phyloP scores from a whole-genome alignment of 1,140 invertebrate genomes.

The Calliphora vicina region DNA sequence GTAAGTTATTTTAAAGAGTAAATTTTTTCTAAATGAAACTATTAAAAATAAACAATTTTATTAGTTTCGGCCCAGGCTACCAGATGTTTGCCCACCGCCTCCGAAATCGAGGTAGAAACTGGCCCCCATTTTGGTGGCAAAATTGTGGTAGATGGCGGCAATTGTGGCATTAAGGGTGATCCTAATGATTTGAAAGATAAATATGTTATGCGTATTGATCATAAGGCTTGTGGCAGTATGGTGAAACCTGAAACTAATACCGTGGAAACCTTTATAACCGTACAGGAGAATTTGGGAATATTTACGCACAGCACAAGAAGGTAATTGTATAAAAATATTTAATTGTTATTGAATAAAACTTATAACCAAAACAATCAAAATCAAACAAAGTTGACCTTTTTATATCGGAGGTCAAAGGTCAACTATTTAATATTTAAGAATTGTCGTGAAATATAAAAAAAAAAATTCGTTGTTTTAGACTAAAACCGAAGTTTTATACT shows the following conservation, averaged over 20 bases:
- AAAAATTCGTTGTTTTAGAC: too few relatives aligned
- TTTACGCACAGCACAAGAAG: slow-evolving; percentile 80
- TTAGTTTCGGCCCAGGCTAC: slow-evolving; percentile 80
- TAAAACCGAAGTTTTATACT: too few relatives aligned
- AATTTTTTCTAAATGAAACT: too few relatives aligned
- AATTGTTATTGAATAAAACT: too few relatives aligned
- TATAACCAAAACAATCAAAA: too few relatives aligned
- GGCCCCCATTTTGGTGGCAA: slow-evolving; percentile 79
- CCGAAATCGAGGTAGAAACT: slow-evolving; percentile 81
- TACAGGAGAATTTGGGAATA: slow-evolving; percentile 82
- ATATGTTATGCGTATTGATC: slow-evolving; percentile 77
- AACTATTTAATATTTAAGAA: too few relatives aligned
- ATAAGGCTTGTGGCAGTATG: slow-evolving; percentile 77
- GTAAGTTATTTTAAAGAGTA: slow-evolving; percentile 66
- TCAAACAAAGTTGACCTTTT: too few relatives aligned
- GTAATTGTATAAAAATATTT: too few relatives aligned
- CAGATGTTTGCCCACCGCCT: slow-evolving; percentile 76
- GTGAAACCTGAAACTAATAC: slow-evolving; percentile 73
- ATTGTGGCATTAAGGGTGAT: slow-evolving; percentile 71
- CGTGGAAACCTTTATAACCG: slow-evolving; percentile 79
- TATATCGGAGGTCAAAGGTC: too few relatives aligned
- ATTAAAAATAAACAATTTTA: too few relatives aligned
- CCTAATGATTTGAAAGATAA: slow-evolving; percentile 72
- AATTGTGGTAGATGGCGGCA: slow-evolving; percentile 72
- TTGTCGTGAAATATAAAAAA: too few relatives aligned